phyloP scores from a whole-genome alignment of 2,888 invertebrate genomes.

The Drepanosiphum platanoidis region DNA sequence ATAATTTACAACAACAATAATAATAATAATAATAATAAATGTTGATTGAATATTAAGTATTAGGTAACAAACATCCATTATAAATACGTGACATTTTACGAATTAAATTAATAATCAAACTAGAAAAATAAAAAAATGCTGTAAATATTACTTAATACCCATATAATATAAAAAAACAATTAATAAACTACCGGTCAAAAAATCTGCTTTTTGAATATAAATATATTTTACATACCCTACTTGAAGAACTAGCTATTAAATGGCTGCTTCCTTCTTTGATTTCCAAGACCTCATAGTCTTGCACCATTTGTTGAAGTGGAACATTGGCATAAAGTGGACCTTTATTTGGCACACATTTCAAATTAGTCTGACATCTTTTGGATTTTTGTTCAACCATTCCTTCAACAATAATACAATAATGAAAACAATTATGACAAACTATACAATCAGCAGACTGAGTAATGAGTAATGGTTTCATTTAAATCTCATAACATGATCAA shows the following conservation, averaged over 20 bases:
- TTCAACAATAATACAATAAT: slow-evolving; percentile 3
- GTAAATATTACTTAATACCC: not conserved
- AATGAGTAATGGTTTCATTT: not conserved
- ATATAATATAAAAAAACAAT: too few species aligned
- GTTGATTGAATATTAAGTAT: not conserved
- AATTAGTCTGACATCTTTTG: slow-evolving; percentile 4
- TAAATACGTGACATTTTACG: not conserved
- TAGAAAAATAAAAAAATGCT: not conserved
- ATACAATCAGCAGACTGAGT: not conserved
- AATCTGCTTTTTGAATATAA: too few species aligned
- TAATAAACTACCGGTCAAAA: too few species aligned
- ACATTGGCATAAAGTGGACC: slow-evolving; percentile 36
- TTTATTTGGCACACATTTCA: slow-evolving; percentile 32
- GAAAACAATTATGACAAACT: too few species aligned
- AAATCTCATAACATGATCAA: not conserved
- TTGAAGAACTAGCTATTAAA: too few species aligned
- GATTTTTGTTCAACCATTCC: slow-evolving; percentile 16
- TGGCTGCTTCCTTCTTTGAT: not conserved
- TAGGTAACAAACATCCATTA: too few species aligned
- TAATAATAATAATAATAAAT: too few species aligned
- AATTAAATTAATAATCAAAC: not conserved
- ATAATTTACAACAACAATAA: too few species aligned
- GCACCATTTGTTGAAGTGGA: slow-evolving; percentile 26
- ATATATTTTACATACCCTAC: not conserved
- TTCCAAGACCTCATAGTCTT: not conserved